Percentiles rank a stretch among this genome's conserved stretches.
phyloP scores from a whole-genome alignment of 2,113 vertebrate genomes.

The Crocuta crocuta region DNA sequence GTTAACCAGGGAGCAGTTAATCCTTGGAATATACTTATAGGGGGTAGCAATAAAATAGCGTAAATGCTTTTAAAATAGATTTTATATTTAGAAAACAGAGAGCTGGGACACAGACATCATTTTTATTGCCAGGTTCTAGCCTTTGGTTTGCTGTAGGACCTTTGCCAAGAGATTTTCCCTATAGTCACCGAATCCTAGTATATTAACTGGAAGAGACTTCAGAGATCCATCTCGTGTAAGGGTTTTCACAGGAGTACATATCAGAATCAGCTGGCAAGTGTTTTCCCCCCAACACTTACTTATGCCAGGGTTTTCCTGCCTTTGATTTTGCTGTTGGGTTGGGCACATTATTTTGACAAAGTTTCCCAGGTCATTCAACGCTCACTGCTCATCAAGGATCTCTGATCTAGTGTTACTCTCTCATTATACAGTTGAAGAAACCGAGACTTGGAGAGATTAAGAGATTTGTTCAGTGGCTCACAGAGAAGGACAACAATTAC shows the following conservation, averaged over 20 bases:
- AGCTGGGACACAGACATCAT: neutral
- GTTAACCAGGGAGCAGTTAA: slow-evolving; percentile 51
- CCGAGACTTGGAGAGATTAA: neutral
- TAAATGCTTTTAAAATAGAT: slow-evolving; percentile 55
- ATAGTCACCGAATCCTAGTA: neutral
- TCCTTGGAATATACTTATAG: slow-evolving; percentile 45
- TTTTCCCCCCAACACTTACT: neutral
- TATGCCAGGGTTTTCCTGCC: neutral
- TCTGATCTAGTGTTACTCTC: neutral
- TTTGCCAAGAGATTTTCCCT: slow-evolving; percentile 17
- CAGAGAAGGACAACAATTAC: neutral
- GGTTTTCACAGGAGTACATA: neutral
- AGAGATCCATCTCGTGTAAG: neutral
- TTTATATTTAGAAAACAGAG: slow-evolving; percentile 50
- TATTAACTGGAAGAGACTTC: neutral
- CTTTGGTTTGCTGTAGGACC: neutral
- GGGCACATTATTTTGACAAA: neutral
- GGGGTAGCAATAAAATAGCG: slow-evolving; percentile 3
- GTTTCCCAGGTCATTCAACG: neutral
- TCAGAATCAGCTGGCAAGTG: neutral
- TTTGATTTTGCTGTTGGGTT: slow-evolving; percentile 3
- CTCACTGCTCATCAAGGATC: neutral
- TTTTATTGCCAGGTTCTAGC: slow-evolving; percentile 19
- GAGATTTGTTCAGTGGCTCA: neutral
- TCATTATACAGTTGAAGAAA: neutral